These are phyloP conservation scores for Balanococcus diminutus DNA, from an alignment of 2,888 invertebrate genomes.

Conservation along the genomic window DNA sequence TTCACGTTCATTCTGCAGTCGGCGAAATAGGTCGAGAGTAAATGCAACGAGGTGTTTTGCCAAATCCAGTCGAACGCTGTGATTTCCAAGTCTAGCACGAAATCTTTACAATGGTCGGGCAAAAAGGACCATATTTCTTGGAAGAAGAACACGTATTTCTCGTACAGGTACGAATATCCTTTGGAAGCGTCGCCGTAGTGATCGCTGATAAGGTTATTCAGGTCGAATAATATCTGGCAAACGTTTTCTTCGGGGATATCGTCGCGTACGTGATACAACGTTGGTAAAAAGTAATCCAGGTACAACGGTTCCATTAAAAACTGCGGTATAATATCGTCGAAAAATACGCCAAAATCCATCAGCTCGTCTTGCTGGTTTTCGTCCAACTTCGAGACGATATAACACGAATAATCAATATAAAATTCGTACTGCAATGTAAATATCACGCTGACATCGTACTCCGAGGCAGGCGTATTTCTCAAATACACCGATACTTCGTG, in stretches of 20 bases:
- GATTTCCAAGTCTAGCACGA: background rate
- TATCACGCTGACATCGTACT: background rate
- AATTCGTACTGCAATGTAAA: background rate
- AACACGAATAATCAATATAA: conserved; percentile 18
- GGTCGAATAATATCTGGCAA: conserved; percentile 26
- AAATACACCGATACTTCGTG: background rate
- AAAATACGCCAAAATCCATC: background rate
- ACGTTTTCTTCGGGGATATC: conserved; percentile 27
- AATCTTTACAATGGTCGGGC: background rate
- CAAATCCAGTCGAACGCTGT: conserved; percentile 3
- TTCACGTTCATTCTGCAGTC: background rate
- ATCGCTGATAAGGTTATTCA: background rate
- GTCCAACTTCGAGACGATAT: background rate
- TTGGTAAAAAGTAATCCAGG: background rate
- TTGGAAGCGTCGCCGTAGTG: background rate
- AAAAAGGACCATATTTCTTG: conserved; percentile 13
- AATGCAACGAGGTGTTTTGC: background rate
- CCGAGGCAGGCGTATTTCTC: background rate
- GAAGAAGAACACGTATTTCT: conserved; percentile 13
- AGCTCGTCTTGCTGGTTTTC: background rate
- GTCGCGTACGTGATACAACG: background rate
- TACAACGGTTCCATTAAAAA: conserved; percentile 24
- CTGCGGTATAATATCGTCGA: conserved; percentile 7
- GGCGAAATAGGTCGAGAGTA: background rate
- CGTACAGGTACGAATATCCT: conserved; percentile 23